Conservation (phyloP, 2,113 vertebrate genomes). For the Laticauda laticaudata region DNA sequence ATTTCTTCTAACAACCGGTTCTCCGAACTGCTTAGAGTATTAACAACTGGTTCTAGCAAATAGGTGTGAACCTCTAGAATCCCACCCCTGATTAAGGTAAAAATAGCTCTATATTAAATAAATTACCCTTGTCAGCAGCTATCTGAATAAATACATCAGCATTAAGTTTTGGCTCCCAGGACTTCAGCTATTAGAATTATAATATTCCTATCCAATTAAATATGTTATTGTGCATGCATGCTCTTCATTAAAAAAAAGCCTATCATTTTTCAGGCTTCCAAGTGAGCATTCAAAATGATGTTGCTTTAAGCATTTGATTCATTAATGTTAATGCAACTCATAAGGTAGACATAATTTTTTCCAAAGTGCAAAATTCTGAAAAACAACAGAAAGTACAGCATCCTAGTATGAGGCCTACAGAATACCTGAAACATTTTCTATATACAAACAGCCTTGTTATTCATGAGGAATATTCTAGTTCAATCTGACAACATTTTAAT, state of each 20-base stretch:
- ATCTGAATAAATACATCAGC: neutral
- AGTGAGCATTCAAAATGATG: neutral
- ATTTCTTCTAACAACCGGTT: too few relatives aligned
- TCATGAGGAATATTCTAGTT: neutral
- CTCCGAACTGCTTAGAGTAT: too few relatives aligned
- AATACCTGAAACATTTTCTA: neutral
- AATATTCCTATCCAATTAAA: conserved; percentile 20
- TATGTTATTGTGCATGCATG: neutral
- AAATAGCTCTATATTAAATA: neutral
- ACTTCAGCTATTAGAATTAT: neutral
- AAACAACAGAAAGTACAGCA: neutral
- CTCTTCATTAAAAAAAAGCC: neutral
- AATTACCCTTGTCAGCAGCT: neutral
- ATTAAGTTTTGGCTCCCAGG: neutral
- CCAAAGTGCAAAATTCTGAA: neutral
- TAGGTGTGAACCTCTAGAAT: too few relatives aligned
- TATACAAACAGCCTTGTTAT: neutral
- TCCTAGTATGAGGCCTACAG: neutral
- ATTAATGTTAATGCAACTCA: neutral
- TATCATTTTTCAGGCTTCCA: neutral
- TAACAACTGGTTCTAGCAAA: too few relatives aligned
- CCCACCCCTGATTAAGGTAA: neutral
- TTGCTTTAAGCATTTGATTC: neutral
- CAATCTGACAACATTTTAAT: neutral
- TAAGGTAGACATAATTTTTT: neutral